phyloP scores from a whole-genome alignment of 1,140 invertebrate genomes.

The Pseudomyrmex pallidus region DNA sequence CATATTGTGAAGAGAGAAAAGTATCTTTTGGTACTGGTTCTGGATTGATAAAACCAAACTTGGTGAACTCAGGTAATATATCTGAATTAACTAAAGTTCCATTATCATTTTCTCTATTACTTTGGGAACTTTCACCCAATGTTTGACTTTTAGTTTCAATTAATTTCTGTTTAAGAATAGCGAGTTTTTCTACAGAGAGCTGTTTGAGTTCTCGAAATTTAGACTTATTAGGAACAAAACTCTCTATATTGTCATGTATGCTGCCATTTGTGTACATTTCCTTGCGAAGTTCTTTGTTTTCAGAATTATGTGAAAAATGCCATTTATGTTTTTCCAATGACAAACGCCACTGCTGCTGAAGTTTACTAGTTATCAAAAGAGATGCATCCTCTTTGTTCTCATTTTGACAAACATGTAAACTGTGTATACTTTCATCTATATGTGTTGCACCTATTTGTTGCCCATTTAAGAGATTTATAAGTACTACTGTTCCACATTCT shows the following conservation, averaged over 20 bases:
- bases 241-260: conserved; percentile 80
- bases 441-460: conserved; percentile 88
- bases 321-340: conserved; percentile 88
- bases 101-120: conserved; percentile 71
- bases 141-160: conserved; percentile 86
- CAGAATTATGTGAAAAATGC: conserved; percentile 87
- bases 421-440: conserved; percentile 87
- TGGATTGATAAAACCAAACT: conserved; percentile 66
- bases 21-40: conserved; percentile 81
- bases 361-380: conserved; percentile 89
- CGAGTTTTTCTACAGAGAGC: conserved; percentile 88
- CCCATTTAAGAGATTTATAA: conserved; percentile 90
- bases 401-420: conserved; percentile 89
- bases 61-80: conserved; percentile 52
- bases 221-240: conserved; percentile 85
- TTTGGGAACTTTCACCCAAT: conserved; percentile 72
- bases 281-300: conserved; percentile 76
- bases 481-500: conserved; percentile 89
- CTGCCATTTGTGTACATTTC: conserved; percentile 72
- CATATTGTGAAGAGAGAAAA: conserved; percentile 84
- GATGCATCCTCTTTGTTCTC: conserved; percentile 88
- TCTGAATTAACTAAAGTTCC: conserved; percentile 62
- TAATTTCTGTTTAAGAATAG: conserved; percentile 88
- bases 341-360: conserved; percentile 88
- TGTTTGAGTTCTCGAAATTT: conserved; percentile 88